Base-by-base conservation (phyloP, 2,888 invertebrate species). In the Coronaproctus castanopsis region DNA sequence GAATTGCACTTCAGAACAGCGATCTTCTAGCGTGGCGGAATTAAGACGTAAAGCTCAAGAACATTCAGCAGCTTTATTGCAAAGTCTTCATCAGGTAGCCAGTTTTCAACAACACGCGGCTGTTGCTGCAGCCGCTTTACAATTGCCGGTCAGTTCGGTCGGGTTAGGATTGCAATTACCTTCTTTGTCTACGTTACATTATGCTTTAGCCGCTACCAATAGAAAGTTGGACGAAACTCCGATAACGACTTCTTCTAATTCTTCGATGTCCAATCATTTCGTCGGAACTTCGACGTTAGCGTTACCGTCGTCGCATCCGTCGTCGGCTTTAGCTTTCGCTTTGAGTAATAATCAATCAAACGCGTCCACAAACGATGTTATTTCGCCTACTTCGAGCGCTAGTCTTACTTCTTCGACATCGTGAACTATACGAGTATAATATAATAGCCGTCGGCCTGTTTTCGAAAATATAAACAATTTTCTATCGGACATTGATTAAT, bases 1-100 rank as follows among this genome's bases (percentile, higher is more conserved):
- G n/a, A n/a, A n/a, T n/a, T n/a, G 68, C 69, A 59, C 61, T 24
- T 66, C 67, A 65, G 76, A 75, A 65, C 70, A 74, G 61, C 69
- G 77, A 67, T 72, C 75, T 66, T 83, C 86, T 66, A 91, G 90
- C 71, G 89, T 93, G 21, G 92, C 92, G 1, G 93, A 93, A 68
- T 76, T 95, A 52, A 77, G 93, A 5, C 80, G 93, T 58, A 91
- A 92, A 71, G 93, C 93, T 1, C 89, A 93, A 72, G 93, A 95
- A 70, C 93, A 95, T 72, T 88, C 91, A 1, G 92, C 93, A 1
- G 91, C 92, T 0, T 73, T 89, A 24, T 65, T 68, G 21, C 68
- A 68, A 85, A 86, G 69, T 81, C 82, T 49, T 72, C 86, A 55
- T 85, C 85, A 66, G 79, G 76, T 68, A 72, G 75, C 72, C 74